A percentile compares a stretch with the other conserved stretches of the same genome.
These are phyloP conservation scores for Octomys mimax DNA, from an alignment of 2,797 vertebrate genomes.

Conservation along the genomic window DNA sequence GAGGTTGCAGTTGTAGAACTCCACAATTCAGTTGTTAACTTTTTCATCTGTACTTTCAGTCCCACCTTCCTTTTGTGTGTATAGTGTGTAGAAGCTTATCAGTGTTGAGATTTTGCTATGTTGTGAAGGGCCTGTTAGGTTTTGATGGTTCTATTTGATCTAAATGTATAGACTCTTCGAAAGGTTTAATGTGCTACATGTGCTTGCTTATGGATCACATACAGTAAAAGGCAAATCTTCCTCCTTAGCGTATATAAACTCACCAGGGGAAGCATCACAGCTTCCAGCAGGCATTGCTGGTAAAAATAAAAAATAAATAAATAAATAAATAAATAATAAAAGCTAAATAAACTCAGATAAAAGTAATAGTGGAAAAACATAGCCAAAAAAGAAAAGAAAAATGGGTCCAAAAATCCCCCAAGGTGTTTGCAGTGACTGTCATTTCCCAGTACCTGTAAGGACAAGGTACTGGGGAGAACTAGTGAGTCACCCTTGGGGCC, in stretches of 20 bases:
- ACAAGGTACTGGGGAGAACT: background rate
- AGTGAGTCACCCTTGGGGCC: background rate
- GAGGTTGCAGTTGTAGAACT: conserved; percentile 87
- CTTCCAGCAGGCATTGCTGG: conserved; percentile 91
- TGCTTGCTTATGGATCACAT: conserved; percentile 85
- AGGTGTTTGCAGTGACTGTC: background rate
- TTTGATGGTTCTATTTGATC: conserved; percentile 91
- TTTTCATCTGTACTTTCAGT: conserved; percentile 82
- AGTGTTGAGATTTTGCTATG: conserved; percentile 88
- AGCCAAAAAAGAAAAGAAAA: background rate
- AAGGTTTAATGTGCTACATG: conserved; percentile 88
- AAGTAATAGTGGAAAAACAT: background rate
- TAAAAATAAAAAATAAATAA: background rate
- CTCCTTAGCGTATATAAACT: conserved; percentile 89
- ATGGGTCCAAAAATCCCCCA: too few relatives aligned
- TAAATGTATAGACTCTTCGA: conserved; percentile 89
- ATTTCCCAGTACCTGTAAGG: background rate
- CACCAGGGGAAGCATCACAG: conserved; percentile 87
- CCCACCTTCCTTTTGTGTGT: conserved; percentile 91
- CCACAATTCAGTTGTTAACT: conserved; percentile 73
- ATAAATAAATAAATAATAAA: background rate
- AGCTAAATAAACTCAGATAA: background rate
- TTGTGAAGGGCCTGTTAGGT: conserved; percentile 89
- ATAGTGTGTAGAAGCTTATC: conserved; percentile 92
- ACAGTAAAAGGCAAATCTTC: conserved; percentile 88